Evolutionary conservation across 1,140 invertebrate species (phyloP), one percentile per base, ranked within the genome.

Genomic region (Tetragnatha versicolor): DNA sequence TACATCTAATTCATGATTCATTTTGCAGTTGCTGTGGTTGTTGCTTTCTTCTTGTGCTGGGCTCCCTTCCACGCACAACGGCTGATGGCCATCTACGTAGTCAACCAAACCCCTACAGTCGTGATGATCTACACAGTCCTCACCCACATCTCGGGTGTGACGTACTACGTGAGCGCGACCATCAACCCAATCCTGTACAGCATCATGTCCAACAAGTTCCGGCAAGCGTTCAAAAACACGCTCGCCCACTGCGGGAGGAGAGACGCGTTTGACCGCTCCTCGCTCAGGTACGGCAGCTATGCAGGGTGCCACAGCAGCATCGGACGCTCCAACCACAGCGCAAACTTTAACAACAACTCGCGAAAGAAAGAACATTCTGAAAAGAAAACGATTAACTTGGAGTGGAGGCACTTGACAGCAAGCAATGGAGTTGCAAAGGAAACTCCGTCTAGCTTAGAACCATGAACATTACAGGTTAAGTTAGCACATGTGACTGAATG

Each of bases 31-130:
- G 94, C 94, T 42, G 95, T 98, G 1, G 95, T 96, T 0, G 91
- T 94, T 2, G 93, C 94, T 0, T 98, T 98, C 86, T 96, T 97
- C 86, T 88, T 96, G 14, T 97, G 94, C 86, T 98, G 95, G 94
- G 94, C 94, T 1, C 95, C 95, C 3, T 97, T 97, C 85, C 95
- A 97, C 84, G 91, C 93, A 0, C 95, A 98, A 85, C 85, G 94
- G 22, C 87, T 96, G 22, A 88, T 94, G 82, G 80, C 80, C 35
- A 77, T 79, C 25, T 78, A 75, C 25, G 70, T 82, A 92, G 91
- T 29, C 87, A 88, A 70, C 84, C 90, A 77, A 51, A 72, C 80
- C 9, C 72, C 72, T n/a, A 79, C 80, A 7, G 80, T 25, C 20
- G 39, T 68, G 6, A 66, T 53, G 76, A 87, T 93, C 75, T 94